These are phyloP conservation scores for Anguilla pacifica DNA, from an alignment of 2,797 vertebrate species.

Conservation along the genomic window DNA sequence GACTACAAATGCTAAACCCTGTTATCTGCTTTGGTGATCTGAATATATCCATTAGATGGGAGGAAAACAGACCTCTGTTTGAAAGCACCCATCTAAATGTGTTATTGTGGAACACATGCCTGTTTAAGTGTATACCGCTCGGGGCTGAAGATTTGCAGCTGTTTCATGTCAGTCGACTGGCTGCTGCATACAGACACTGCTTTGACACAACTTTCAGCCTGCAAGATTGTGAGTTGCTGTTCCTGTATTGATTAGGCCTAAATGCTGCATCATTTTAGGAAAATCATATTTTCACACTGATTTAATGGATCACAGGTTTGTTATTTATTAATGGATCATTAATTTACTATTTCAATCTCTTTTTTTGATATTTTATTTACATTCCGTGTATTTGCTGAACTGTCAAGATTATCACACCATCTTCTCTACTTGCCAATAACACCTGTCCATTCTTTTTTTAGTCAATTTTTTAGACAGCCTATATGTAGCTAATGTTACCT, in stretches of 20 bases:
- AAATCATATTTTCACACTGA: no score
- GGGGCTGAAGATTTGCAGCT: neutral
- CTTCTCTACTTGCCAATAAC: no score
- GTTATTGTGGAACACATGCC: neutral
- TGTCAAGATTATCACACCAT: no score
- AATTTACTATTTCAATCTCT: no score
- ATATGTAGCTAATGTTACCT: no score
- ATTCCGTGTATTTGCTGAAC: no score
- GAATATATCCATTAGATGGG: neutral
- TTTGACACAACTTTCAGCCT: neutral
- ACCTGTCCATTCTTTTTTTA: no score
- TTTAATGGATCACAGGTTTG: no score
- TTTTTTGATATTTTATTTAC: no score
- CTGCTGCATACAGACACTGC: neutral
- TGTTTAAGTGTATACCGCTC: neutral
- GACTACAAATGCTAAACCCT: neutral
- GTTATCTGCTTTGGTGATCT: neutral
- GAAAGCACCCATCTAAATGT: neutral
- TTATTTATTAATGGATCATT: no score
- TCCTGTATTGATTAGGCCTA: neutral
- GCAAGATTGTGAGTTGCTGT: neutral
- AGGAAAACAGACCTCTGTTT: neutral
- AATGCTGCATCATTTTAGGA: neutral
- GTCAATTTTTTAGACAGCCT: no score
- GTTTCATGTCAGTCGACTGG: neutral